phyloP scores from a whole-genome alignment of 2,113 vertebrate genomes.

The Neogobius melanostomus region DNA sequence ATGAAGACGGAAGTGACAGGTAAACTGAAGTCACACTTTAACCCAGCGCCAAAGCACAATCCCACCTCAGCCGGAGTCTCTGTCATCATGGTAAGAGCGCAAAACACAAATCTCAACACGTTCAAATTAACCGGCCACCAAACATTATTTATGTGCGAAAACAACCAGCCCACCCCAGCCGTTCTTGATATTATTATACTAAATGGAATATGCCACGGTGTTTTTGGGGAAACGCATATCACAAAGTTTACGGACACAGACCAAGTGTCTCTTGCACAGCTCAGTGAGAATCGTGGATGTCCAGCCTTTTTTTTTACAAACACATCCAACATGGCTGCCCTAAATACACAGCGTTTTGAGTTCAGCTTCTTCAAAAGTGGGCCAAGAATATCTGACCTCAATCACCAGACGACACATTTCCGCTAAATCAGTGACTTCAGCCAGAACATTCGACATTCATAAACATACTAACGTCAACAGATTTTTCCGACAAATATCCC shows the following conservation, averaged over 20 bases:
- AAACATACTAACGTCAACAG: no score
- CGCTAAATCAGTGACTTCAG: neutral
- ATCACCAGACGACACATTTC: neutral
- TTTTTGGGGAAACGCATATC: neutral
- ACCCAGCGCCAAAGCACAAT: conserved; percentile 84
- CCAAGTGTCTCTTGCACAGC: neutral
- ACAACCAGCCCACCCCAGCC: no score
- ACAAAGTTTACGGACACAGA: neutral
- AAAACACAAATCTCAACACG: neutral
- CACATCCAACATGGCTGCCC: conserved; percentile 41
- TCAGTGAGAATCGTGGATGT: conserved; percentile 17
- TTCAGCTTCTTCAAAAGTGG: neutral
- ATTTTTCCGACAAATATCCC: no score
- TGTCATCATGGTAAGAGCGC: conserved; percentile 90
- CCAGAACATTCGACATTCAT: neutral
- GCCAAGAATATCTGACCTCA: conserved; percentile 24
- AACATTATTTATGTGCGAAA: no score
- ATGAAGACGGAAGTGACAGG: conserved; percentile 95
- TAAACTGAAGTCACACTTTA: conserved; percentile 98
- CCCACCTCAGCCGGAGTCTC: conserved; percentile 88
- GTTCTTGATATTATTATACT: no score
- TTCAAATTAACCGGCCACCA: no score
- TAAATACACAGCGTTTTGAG: conserved; percentile 36
- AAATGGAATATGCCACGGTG: no score
- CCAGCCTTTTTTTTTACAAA: neutral